phyloP scores from a whole-genome alignment of 2,113 vertebrate genomes.

The Brachyhypopomus occidentalis region DNA sequence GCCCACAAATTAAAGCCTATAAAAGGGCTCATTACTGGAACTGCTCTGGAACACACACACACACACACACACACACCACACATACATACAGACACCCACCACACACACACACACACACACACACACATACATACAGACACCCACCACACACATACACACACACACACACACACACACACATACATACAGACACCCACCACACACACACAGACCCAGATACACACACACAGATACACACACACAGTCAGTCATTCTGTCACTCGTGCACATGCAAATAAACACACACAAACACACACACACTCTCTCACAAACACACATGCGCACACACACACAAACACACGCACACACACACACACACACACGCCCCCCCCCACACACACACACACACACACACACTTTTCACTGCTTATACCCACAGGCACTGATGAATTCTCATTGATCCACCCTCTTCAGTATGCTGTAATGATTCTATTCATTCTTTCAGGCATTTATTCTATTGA shows the following conservation, averaged over 20 bases:
- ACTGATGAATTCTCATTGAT: conserved; percentile 44
- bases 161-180: conserved; percentile 44
- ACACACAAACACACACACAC: conserved; percentile 37
- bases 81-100: conserved; percentile 37
- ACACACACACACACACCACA: conserved; percentile 41
- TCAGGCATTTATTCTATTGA: conserved; percentile 21
- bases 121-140: conserved; percentile 23
- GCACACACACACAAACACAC: conserved; percentile 33
- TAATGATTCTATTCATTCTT: conserved; percentile 26
- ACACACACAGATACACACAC: conserved; percentile 26
- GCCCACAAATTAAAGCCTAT: conserved; percentile 70
- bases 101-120: conserved; percentile 44
- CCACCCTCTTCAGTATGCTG: not conserved
- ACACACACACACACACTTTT: conserved; percentile 5
- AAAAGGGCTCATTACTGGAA: conserved; percentile 74
- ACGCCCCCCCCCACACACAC: not conserved
- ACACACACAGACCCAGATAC: conserved; percentile 50
- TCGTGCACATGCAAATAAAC: not conserved
- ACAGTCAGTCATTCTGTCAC: conserved; percentile 32
- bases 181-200: too few relatives aligned
- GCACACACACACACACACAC: not conserved
- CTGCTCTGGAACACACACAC: conserved; percentile 61
- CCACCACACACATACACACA: conserved; percentile 35
- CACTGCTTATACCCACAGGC: conserved; percentile 63
- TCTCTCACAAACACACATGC: conserved; percentile 7